Base-by-base conservation (phyloP, 2,113 vertebrate species). In the Malurus alboscapulatus region DNA sequence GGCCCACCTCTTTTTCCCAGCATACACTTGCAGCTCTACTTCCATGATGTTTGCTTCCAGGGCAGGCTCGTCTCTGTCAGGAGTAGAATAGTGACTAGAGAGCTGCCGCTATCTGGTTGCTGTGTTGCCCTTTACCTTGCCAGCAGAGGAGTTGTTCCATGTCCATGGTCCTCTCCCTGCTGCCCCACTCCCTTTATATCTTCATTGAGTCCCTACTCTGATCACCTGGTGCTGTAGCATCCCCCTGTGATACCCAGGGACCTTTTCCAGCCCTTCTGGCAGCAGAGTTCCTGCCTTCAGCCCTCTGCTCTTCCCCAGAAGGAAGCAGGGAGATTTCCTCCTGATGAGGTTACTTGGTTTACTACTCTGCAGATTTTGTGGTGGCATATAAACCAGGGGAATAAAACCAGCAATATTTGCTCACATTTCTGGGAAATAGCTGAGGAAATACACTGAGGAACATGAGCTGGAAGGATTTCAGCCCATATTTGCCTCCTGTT, bases 51-150 rank as follows among this genome's bases (percentile, higher is more conserved):
- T 75, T 7, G 0, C 20, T 47, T 77, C 15, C 34, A 30, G 50
- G 26, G 6, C 7, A 67, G 47, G 14, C 22, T 57, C 0, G 0
- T 51, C 15, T 68, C 40, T 14, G 25, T 21, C 9, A 38, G 32
- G 32, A 54, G 12, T 10, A 20, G 38, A 75, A 20, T 2, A 93
- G 53, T 26, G 42, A 25, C 25, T 2, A 2, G 26, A 81, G 57
- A 84, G 3, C 34, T 89, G 22, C 22, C 17, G 66, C 21, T 17
- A 4, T 45, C 42, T 34, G 21, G 3, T 55, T 58, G 14, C 8
- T 54, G 6, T 19, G 22, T 29, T 59, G 2, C 8, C 4, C 21
- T 14, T 68, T 45, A 57, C 36, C 15, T 61, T 68, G 18, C 24
- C 65, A 84, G 40, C 6, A 79, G 42, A 87, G 29, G 42, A 63